Conservation (phyloP, 2,113 vertebrate species). For the Nesospiza acunhae region DNA sequence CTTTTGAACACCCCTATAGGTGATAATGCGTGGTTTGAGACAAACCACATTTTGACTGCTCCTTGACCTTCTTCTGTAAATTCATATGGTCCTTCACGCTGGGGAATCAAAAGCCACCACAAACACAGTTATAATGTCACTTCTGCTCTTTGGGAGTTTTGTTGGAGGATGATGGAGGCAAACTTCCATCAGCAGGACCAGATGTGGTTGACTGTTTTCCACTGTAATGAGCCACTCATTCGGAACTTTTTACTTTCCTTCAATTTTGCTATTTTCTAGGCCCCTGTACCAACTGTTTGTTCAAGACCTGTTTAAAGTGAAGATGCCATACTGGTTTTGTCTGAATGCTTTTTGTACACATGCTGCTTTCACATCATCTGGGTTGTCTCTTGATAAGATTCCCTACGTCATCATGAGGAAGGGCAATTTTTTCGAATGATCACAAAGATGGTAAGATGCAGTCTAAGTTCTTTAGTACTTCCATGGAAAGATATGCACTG, state of each 20-base stretch:
- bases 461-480: background rate
- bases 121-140: background rate
- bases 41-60: background rate
- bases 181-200: background rate
- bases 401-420: background rate
- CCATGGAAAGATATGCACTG: background rate
- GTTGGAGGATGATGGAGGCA: background rate
- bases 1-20: background rate
- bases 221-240: background rate
- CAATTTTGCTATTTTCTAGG: background rate
- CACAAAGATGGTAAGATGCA: background rate
- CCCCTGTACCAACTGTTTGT: background rate
- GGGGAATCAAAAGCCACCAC: background rate
- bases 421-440: background rate
- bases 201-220: background rate
- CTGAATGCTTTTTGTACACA: background rate
- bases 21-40: background rate
- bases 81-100: background rate
- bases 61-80: background rate
- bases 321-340: background rate
- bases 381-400: background rate
- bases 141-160: background rate
- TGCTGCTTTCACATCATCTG: background rate
- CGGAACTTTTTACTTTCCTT: background rate
- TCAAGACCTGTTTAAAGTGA: background rate